These are phyloP conservation scores for Fopius arisanus DNA, from an alignment of 1,140 invertebrate species.

Conservation along the genomic window DNA sequence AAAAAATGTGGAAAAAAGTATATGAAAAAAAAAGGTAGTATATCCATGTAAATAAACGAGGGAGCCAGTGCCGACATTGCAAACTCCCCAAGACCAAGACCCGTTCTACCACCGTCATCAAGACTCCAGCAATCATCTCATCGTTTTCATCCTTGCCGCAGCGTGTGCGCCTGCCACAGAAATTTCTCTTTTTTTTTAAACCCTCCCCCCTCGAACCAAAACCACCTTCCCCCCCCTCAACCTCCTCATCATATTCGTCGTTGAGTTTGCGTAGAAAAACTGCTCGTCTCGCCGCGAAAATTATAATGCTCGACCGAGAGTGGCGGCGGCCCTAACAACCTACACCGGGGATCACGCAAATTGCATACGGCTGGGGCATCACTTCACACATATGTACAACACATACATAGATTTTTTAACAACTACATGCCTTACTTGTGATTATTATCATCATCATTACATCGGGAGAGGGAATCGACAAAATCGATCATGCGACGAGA, in stretches of 20 bases:
- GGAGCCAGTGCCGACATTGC: constrained; percentile 7
- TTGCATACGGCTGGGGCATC: constrained; percentile 32
- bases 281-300: constrained; percentile 34
- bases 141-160: constrained; percentile 38
- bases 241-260: not conserved
- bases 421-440: constrained; percentile 11
- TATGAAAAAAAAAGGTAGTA: constrained; percentile 5
- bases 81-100: constrained; percentile 24
- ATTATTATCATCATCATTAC: constrained; percentile 19
- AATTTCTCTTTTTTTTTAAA: not conserved
- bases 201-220: constrained; percentile 5
- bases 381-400: constrained; percentile 22
- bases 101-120: constrained; percentile 29
- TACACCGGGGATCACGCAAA: constrained; percentile 32
- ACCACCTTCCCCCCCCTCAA: not conserved
- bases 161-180: constrained; percentile 10
- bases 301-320: constrained; percentile 35
- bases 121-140: constrained; percentile 35
- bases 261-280: constrained; percentile 29
- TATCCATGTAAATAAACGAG: constrained; percentile 9
- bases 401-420: not conserved
- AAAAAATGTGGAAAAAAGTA: not conserved
- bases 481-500: constrained; percentile 9
- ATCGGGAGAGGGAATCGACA: constrained; percentile 7
- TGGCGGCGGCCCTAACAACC: constrained; percentile 34